Conservation (phyloP, 2,888 invertebrate species). For the Operophtera brumata region DNA sequence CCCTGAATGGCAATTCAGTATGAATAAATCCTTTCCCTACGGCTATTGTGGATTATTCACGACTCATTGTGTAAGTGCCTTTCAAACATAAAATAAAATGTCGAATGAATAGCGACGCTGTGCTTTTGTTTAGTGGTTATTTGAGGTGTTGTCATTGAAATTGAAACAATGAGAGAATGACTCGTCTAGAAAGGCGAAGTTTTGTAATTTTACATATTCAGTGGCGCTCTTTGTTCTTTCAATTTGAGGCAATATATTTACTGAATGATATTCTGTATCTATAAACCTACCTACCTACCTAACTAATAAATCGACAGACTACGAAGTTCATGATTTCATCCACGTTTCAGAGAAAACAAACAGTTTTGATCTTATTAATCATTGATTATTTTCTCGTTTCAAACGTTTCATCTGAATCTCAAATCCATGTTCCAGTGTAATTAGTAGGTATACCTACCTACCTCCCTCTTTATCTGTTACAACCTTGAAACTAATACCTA, state of each 20-base stretch:
- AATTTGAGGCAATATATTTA: not conserved
- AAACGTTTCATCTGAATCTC: too few relatives aligned
- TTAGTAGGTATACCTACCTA: too few relatives aligned
- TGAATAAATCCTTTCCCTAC: constrained; percentile 61
- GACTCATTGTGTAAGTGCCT: constrained; percentile 67
- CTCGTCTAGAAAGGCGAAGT: constrained; percentile 31
- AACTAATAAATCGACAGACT: not conserved
- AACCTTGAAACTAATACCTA: too few relatives aligned
- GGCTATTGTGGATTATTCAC: constrained; percentile 68
- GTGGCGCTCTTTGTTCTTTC: constrained; percentile 14
- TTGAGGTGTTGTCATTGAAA: constrained; percentile 61
- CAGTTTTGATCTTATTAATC: too few relatives aligned
- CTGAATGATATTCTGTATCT: not conserved
- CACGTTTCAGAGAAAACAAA: too few relatives aligned
- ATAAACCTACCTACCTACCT: too few relatives aligned
- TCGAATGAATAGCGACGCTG: constrained; percentile 56
- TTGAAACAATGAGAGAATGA: constrained; percentile 47
- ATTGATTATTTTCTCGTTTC: too few relatives aligned
- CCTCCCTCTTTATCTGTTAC: too few relatives aligned
- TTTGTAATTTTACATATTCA: constrained; percentile 33
- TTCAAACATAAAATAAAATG: constrained; percentile 66
- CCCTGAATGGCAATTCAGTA: constrained; percentile 53
- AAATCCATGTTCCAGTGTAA: too few relatives aligned
- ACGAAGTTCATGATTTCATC: too few relatives aligned
- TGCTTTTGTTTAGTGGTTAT: constrained; percentile 63